Evolutionary conservation across 2,113 vertebrate species (phyloP).

Genomic region (Mustela nigripes): DNA sequence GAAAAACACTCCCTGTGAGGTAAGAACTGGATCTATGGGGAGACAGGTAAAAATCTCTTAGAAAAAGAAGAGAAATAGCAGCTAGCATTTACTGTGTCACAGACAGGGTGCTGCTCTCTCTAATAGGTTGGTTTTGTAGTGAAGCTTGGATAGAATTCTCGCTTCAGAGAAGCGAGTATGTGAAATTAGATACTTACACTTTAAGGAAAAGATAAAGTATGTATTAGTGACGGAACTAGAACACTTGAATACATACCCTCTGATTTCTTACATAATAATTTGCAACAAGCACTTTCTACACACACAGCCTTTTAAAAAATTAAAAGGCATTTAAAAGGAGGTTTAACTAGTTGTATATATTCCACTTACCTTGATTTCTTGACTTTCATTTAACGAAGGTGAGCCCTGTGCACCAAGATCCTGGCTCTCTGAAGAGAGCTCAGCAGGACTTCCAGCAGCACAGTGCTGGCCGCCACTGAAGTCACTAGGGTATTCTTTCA

Average conservation of each 20-base stretch:
- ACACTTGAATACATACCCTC: not conserved
- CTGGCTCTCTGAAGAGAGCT: constrained; percentile 10
- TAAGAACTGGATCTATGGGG: constrained; percentile 1
- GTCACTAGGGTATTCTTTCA: constrained; percentile 77
- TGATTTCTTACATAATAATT: not conserved
- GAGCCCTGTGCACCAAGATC: constrained; percentile 64
- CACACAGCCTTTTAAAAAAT: not conserved
- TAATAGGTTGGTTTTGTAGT: not conserved
- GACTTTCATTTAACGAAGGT: constrained; percentile 70
- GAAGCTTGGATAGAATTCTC: not conserved
- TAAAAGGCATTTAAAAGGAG: not conserved
- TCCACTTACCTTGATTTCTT: constrained; percentile 83
- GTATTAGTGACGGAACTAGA: not conserved
- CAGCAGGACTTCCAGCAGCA: not conserved
- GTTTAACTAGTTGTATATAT: not conserved
- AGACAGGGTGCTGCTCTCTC: not conserved
- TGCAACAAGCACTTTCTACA: not conserved
- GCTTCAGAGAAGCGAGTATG: not conserved
- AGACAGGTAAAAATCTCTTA: not conserved
- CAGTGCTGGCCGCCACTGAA: not conserved
- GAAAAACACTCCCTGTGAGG: not conserved
- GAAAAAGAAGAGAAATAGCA: not conserved
- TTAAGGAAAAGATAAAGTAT: not conserved
- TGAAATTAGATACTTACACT: not conserved
- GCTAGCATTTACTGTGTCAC: not conserved